These are phyloP conservation scores for Actinia equina DNA, from an alignment of 64 coral and sea anemone genomes.

Conservation along the genomic window DNA sequence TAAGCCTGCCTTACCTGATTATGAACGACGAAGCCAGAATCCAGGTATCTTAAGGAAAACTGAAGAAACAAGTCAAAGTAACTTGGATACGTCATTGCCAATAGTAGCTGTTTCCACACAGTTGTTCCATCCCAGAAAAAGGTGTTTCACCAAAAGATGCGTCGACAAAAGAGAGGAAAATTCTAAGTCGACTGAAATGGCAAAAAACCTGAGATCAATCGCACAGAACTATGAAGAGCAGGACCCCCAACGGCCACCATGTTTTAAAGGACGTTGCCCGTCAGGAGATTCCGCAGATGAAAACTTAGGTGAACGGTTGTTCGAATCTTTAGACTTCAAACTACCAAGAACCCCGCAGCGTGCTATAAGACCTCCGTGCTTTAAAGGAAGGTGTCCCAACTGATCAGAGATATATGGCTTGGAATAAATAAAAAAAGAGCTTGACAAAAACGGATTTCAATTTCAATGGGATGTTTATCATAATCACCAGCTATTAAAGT, in stretches of 20 bases:
- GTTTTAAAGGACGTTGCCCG: not conserved
- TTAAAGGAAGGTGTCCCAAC: no score
- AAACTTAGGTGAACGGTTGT: not conserved
- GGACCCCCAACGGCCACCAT: not conserved
- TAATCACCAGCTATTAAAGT: no score
- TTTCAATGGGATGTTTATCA: no score
- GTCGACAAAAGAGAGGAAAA: not conserved
- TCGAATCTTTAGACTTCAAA: no score
- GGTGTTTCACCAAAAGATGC: not conserved
- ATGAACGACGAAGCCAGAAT: not conserved
- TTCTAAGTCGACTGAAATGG: not conserved
- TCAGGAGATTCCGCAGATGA: not conserved
- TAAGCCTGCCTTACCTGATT: not conserved
- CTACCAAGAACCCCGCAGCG: no score
- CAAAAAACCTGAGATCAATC: not conserved
- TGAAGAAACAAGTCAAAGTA: not conserved
- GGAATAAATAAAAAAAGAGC: no score
- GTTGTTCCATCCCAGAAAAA: not conserved
- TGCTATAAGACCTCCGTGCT: no score
- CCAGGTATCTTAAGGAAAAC: not conserved
- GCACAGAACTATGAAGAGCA: not conserved
- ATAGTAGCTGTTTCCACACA: not conserved
- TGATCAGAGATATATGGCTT: no score
- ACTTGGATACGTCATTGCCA: not conserved
- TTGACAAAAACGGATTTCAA: no score